Evolutionary conservation across 2,797 vertebrate species (phyloP).

Genomic region (Cyclura pinguis): DNA sequence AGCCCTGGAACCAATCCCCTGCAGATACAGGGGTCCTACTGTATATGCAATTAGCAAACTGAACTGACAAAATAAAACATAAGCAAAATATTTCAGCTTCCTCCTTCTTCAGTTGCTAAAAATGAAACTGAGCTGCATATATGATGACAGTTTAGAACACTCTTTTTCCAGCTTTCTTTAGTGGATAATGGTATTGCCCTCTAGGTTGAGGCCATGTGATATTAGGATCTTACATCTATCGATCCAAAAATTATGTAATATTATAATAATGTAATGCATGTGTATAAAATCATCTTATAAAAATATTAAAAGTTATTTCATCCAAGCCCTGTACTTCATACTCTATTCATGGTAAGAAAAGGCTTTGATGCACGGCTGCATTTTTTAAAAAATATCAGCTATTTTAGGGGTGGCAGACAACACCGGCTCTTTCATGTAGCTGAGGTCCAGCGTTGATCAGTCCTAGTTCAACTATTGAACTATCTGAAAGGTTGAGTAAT

Average conservation of each 20-base stretch:
- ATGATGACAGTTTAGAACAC: too few relatives aligned
- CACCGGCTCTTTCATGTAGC: not conserved
- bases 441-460: not conserved
- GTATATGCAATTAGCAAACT: too few relatives aligned
- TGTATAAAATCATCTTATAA: not conserved
- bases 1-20: too few relatives aligned
- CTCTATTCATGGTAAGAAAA: not conserved
- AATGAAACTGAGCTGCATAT: too few relatives aligned
- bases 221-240: too few relatives aligned
- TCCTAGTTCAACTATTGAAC: not conserved
- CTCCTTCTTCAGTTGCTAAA: not conserved
- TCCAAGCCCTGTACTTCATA: not conserved
- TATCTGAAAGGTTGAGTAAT: not conserved
- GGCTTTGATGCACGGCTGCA: not conserved
- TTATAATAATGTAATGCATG: not conserved
- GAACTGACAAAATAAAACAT: too few relatives aligned
- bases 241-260: too few relatives aligned
- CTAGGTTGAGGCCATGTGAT: too few relatives aligned
- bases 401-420: not conserved
- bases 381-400: not conserved
- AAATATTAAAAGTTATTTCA: not conserved
- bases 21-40: too few relatives aligned
- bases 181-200: too few relatives aligned
- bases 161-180: too few relatives aligned
- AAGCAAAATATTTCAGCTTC: not conserved